These are phyloP conservation scores for Ptychadena robeensis DNA, from an alignment of 2,797 vertebrate species.

Conservation along the genomic window DNA sequence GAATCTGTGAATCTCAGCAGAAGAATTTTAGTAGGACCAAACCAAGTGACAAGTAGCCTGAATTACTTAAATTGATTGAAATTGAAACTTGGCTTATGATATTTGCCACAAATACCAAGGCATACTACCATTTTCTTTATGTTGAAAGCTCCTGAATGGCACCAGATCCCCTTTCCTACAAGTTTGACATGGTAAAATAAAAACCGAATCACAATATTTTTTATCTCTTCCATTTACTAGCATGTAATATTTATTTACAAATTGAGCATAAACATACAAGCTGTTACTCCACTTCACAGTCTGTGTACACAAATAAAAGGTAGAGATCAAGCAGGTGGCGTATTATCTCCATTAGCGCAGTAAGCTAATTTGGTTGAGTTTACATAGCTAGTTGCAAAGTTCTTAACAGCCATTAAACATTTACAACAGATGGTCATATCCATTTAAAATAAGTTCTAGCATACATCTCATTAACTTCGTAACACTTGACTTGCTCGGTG, in stretches of 20 bases:
- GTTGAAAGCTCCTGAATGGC: neutral
- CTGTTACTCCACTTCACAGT: neutral
- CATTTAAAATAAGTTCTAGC: conserved; percentile 18
- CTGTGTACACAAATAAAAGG: conserved; percentile 1
- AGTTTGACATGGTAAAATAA: neutral
- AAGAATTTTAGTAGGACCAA: no score
- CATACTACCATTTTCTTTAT: neutral
- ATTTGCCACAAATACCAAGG: neutral
- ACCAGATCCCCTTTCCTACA: neutral
- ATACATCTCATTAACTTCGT: neutral
- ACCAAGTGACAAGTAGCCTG: no score
- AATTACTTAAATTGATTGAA: no score
- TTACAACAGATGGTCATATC: conserved; percentile 44
- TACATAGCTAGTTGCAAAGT: conserved; percentile 4
- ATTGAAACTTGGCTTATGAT: no score
- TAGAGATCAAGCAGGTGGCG: conserved; percentile 3
- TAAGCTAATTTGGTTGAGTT: conserved; percentile 40
- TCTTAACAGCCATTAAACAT: conserved; percentile 28
- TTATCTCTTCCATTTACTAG: neutral
- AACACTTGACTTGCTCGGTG: neutral
- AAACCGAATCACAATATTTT: neutral
- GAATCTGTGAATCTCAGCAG: no score
- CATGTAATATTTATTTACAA: conserved; percentile 15
- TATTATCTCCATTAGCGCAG: conserved; percentile 36
- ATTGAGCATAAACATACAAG: neutral